Percentiles rank a stretch among this genome's conserved stretches.
Conservation (phyloP, 2,113 vertebrate genomes). For the Macrotis lagotis region DNA sequence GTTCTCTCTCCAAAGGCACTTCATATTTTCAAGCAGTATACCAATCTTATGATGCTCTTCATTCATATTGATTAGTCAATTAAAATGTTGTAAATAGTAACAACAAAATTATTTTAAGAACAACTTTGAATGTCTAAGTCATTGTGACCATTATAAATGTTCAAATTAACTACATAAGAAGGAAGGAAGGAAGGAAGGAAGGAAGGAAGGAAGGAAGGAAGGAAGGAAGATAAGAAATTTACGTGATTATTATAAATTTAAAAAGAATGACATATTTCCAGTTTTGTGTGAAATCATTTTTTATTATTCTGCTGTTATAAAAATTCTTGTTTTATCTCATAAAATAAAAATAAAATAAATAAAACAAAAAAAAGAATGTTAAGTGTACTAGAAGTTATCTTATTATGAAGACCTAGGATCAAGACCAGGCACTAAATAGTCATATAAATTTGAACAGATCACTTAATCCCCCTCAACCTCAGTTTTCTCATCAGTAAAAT, state of each 20-base stretch:
- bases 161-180: background rate
- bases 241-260: too few species aligned
- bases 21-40: constrained; percentile 20
- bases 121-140: background rate
- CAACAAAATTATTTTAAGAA: background rate
- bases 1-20: background rate
- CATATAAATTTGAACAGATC: background rate
- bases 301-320: background rate
- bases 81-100: background rate
- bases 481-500: background rate
- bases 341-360: background rate
- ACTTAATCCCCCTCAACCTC: background rate
- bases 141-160: background rate
- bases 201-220: too few species aligned
- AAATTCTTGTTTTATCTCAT: background rate
- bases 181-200: too few species aligned
- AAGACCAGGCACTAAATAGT: background rate
- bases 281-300: background rate
- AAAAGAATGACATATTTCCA: too few species aligned
- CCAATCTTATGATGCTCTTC: background rate
- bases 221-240: too few species aligned
- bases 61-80: background rate
- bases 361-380: background rate
- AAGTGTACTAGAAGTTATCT: background rate
- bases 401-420: background rate